phyloP scores from a whole-genome alignment of 2,113 vertebrate genomes.

The Brachirus orientalis region DNA sequence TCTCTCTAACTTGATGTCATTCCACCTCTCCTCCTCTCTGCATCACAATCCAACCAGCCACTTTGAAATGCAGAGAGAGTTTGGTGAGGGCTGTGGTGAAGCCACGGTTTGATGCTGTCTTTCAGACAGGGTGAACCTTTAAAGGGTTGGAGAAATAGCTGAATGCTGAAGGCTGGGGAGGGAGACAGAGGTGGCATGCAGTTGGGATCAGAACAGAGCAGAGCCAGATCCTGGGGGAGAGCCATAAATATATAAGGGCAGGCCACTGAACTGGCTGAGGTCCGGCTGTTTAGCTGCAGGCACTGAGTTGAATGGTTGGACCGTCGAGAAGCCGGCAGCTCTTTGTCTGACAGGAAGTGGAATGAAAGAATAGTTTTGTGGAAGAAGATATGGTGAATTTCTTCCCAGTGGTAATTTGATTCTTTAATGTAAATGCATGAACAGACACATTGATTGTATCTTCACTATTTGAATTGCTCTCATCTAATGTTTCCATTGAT shows the following conservation, averaged over 20 bases:
- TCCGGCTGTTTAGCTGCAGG: constrained; percentile 30
- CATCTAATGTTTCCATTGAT: constrained; percentile 39
- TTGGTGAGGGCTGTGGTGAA: constrained; percentile 41
- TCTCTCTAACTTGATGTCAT: background rate
- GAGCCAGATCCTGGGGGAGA: constrained; percentile 34
- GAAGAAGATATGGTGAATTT: background rate
- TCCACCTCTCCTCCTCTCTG: constrained; percentile 11
- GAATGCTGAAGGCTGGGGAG: constrained; percentile 19
- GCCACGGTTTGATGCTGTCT: constrained; percentile 58
- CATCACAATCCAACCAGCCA: constrained; percentile 24
- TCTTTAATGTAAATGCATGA: constrained; percentile 45
- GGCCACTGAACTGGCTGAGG: constrained; percentile 35
- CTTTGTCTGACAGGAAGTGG: constrained; percentile 14
- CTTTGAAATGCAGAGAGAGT: constrained; percentile 72
- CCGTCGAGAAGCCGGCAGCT: background rate
- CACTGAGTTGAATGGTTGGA: constrained; percentile 11
- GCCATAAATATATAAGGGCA: constrained; percentile 65
- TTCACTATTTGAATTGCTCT: constrained; percentile 32
- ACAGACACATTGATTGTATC: constrained; percentile 23
- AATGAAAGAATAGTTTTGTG: constrained; percentile 10
- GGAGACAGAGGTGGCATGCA: constrained; percentile 17
- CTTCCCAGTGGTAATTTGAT: background rate
- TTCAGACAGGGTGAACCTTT: constrained; percentile 69
- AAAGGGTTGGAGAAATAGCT: constrained; percentile 54
- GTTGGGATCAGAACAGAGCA: constrained; percentile 44